Percentiles rank a stretch among this genome's conserved stretches.
Evolutionary conservation across 1,140 invertebrate genomes (phyloP).

Genomic region (Brachionus asplanchnoidis): DNA sequence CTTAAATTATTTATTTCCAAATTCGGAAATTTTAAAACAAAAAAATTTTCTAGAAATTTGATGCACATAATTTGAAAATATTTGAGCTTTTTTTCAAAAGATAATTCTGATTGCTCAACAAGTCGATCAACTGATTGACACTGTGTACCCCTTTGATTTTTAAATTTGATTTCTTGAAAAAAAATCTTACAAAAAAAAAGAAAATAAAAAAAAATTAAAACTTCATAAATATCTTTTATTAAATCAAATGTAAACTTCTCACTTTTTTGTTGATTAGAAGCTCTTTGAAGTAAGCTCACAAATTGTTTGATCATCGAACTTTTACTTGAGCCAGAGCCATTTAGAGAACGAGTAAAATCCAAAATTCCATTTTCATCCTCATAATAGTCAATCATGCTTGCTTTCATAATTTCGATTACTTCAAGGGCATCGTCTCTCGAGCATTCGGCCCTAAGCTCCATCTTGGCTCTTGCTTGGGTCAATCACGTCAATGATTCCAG

Average conservation of each 20-base stretch:
- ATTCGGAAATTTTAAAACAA: not conserved
- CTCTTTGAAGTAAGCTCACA: not conserved
- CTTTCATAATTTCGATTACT: slow-evolving; percentile 40
- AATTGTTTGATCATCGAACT: slow-evolving; percentile 20
- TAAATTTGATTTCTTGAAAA: slow-evolving; percentile 25
- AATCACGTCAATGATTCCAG: slow-evolving; percentile 80
- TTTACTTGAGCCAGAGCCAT: slow-evolving; percentile 14
- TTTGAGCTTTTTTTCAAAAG: not conserved
- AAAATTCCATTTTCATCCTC: slow-evolving; percentile 10
- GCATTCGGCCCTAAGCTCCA: slow-evolving; percentile 8
- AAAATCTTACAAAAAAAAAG: not conserved
- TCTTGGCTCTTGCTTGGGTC: slow-evolving; percentile 40
- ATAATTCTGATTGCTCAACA: slow-evolving; percentile 2
- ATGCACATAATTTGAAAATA: slow-evolving; percentile 4
- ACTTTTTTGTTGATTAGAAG: not conserved
- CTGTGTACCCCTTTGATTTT: not conserved
- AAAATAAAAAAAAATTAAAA: slow-evolving; percentile 42
- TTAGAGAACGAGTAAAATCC: not conserved
- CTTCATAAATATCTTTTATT: slow-evolving; percentile 35
- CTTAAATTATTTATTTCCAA: not conserved
- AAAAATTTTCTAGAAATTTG: not conserved
- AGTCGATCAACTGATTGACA: slow-evolving; percentile 15
- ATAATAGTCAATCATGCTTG: slow-evolving; percentile 39
- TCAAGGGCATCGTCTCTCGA: slow-evolving; percentile 19
- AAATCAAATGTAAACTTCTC: not conserved